Conservation (phyloP, 2,797 vertebrate species). For the Falco cherrug region DNA sequence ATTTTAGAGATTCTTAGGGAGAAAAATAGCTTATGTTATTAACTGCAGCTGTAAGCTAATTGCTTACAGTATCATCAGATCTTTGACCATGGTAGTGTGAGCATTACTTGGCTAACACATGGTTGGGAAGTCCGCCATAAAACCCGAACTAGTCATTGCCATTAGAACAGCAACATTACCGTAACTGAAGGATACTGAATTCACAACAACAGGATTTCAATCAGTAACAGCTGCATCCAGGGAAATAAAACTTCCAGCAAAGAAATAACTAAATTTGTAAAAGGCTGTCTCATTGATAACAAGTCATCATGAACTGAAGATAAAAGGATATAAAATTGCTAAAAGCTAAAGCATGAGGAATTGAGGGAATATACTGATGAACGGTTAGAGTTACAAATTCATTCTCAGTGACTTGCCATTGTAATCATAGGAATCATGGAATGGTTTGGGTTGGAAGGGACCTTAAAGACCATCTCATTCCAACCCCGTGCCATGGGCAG, state of each 20-base stretch:
- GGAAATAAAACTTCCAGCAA: background rate
- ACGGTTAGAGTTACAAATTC: slow-evolving; percentile 2
- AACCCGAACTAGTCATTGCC: background rate
- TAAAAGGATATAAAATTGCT: background rate
- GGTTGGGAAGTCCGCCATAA: background rate
- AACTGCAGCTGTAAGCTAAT: background rate
- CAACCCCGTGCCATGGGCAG: too few relatives aligned
- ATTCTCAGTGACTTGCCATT: background rate
- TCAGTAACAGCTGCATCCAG: background rate
- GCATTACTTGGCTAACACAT: background rate
- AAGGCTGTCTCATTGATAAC: background rate
- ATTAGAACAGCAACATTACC: background rate
- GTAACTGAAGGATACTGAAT: background rate
- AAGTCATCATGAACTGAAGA: background rate
- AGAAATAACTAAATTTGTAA: background rate
- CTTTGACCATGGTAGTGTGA: background rate
- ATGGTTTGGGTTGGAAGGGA: too few relatives aligned
- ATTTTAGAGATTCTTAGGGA: background rate
- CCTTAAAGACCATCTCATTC: too few relatives aligned
- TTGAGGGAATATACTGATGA: background rate
- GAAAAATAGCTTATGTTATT: background rate
- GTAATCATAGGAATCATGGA: background rate
- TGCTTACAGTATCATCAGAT: background rate
- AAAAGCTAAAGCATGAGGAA: background rate
- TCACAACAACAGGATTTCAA: background rate